A percentile compares a stretch with the other conserved stretches of the same genome.
Conservation (phyloP, 2,113 vertebrate species). For the Brachionichthys hirsutus region DNA sequence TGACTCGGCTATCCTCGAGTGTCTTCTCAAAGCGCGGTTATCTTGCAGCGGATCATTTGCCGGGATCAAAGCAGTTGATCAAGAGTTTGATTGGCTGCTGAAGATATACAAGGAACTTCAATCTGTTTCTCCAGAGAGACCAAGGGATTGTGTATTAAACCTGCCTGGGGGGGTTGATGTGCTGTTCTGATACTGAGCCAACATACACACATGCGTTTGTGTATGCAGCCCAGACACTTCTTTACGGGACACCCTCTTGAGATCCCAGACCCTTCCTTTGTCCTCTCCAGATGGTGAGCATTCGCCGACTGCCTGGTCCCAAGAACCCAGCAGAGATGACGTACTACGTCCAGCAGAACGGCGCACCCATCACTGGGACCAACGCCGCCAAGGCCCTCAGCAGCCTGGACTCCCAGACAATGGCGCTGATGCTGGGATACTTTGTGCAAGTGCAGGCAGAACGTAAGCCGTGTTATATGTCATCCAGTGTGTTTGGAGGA, state of each 20-base stretch:
- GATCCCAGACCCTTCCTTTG: neutral
- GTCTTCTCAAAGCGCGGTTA: constrained; percentile 37
- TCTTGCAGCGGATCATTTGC: constrained; percentile 20
- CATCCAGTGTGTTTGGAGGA: neutral
- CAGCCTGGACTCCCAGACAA: constrained; percentile 94
- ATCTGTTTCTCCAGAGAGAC: neutral
- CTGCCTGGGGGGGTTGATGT: no score
- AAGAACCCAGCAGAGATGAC: constrained; percentile 95
- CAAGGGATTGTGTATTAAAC: no score
- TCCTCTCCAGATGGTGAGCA: constrained; percentile 90
- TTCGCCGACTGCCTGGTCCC: constrained; percentile 89
- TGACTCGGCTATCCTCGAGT: constrained; percentile 51
- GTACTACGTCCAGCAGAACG: constrained; percentile 89
- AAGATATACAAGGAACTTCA: constrained; percentile 1
- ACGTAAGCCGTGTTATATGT: constrained; percentile 81
- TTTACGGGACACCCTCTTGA: no score
- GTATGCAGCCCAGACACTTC: no score
- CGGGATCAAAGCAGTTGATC: constrained; percentile 37
- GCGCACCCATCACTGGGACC: constrained; percentile 86
- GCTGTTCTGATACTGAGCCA: no score
- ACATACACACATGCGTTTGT: no score
- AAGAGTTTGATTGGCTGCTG: constrained; percentile 20
- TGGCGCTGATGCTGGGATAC: constrained; percentile 94
- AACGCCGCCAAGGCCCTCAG: constrained; percentile 92
- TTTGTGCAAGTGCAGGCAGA: constrained; percentile 96